These are phyloP conservation scores for Mongoloraphidia duomilia DNA, from an alignment of 2,888 invertebrate species.

Conservation along the genomic window DNA sequence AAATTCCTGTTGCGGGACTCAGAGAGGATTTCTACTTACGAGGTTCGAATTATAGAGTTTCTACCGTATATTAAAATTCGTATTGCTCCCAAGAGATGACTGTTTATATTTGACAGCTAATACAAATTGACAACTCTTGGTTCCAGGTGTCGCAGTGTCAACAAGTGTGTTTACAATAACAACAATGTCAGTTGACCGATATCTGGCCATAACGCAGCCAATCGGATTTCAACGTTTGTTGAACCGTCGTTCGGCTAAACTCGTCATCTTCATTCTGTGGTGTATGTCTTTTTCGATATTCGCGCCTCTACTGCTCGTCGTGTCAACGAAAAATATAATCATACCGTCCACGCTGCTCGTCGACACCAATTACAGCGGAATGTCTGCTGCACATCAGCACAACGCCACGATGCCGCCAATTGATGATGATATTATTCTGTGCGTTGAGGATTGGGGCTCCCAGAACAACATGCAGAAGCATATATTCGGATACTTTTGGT, in stretches of 20 bases:
- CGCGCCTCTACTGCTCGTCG: conserved; percentile 43
- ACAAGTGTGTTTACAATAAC: conserved; percentile 69
- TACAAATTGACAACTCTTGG: conserved; percentile 11
- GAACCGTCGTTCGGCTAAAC: conserved; percentile 47
- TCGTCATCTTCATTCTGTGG: conserved; percentile 52
- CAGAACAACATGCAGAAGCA: conserved; percentile 33
- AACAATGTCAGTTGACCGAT: conserved; percentile 64
- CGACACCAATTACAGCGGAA: not conserved
- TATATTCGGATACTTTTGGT: conserved; percentile 52
- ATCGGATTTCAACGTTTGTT: conserved; percentile 57
- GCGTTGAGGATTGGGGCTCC: not conserved
- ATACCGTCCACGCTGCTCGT: conserved; percentile 7
- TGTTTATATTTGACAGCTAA: not conserved
- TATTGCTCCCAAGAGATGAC: not conserved
- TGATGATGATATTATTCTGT: not conserved
- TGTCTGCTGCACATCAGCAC: conserved; percentile 7
- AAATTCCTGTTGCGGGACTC: no score
- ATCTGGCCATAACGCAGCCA: conserved; percentile 59
- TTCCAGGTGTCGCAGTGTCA: conserved; percentile 58
- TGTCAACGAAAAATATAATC: not conserved
- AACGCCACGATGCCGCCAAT: not conserved
- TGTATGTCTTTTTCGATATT: conserved; percentile 49
- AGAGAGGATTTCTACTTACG: no score
- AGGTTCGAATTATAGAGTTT: no score
- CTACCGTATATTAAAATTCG: no score